phyloP scores from a whole-genome alignment of 1,140 invertebrate genomes.

The Philopotamus ludificatus region DNA sequence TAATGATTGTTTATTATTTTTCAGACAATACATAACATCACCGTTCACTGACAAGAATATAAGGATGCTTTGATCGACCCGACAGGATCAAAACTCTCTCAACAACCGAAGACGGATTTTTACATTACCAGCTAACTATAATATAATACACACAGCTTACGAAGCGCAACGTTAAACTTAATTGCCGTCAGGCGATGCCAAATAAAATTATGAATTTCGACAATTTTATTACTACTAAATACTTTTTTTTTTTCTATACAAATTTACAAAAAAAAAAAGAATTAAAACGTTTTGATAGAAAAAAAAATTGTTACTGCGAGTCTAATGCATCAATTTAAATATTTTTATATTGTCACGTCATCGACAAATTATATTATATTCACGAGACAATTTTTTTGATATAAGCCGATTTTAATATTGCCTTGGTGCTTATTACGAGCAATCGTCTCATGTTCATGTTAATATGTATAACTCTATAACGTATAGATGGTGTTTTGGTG shows the following conservation, averaged over 20 bases:
- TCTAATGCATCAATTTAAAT: background rate
- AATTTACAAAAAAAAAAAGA: background rate
- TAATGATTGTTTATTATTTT: conserved; percentile 41
- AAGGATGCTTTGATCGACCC: conserved; percentile 55
- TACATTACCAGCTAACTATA: background rate
- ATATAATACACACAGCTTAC: background rate
- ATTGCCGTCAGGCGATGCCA: background rate
- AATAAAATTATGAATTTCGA: no score
- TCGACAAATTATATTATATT: no score
- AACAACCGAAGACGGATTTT: background rate
- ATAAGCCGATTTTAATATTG: no score
- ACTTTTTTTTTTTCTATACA: background rate
- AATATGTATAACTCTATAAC: no score
- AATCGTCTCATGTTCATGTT: no score
- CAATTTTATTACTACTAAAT: no score
- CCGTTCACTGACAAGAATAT: conserved; percentile 62
- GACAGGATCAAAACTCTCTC: background rate
- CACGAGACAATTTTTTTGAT: no score
- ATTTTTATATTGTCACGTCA: background rate
- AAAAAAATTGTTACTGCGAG: background rate
- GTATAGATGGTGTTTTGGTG: no score
- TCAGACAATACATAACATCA: conserved; percentile 61
- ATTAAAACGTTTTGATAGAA: background rate
- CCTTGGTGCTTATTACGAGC: no score
- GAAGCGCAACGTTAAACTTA: background rate